Evolutionary conservation across 2,797 vertebrate species (phyloP).

Genomic region (Channallabes apus): DNA sequence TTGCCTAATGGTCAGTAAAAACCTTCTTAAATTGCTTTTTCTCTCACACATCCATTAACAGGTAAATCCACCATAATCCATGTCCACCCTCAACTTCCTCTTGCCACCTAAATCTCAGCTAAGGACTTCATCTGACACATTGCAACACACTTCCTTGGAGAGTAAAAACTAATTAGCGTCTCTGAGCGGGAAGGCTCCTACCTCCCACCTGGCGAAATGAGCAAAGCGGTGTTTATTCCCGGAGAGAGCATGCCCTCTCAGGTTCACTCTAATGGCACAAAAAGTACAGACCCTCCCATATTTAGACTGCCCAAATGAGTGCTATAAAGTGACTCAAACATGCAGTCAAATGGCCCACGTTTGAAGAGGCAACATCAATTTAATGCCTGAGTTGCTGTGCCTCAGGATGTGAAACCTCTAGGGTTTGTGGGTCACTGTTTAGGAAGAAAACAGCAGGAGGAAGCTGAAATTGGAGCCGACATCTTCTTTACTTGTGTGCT

Average conservation of each 20-base stretch:
- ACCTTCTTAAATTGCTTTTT: not conserved
- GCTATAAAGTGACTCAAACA: constrained; percentile 54
- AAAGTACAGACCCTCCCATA: constrained; percentile 52
- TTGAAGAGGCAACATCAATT: constrained; percentile 69
- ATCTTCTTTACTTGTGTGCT: constrained; percentile 34
- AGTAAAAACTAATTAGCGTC: constrained; percentile 50
- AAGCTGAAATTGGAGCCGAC: constrained; percentile 71
- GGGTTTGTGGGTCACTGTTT: constrained; percentile 60
- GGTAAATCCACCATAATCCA: constrained; percentile 38
- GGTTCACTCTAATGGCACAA: constrained; percentile 54
- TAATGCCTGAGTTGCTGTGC: constrained; percentile 69
- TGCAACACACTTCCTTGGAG: constrained; percentile 38
- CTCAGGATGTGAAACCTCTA: constrained; percentile 65
- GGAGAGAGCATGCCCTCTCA: constrained; percentile 57
- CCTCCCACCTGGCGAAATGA: constrained; percentile 43
- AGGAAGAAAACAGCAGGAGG: constrained; percentile 68
- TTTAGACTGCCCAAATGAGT: constrained; percentile 59
- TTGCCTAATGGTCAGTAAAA: constrained; percentile 14
- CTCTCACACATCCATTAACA: constrained; percentile 19
- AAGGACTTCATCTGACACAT: constrained; percentile 46
- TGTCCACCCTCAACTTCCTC: constrained; percentile 24
- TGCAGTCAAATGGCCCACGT: constrained; percentile 55
- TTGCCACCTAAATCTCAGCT: constrained; percentile 44
- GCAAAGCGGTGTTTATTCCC: constrained; percentile 32
- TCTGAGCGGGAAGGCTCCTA: constrained; percentile 29